These are phyloP conservation scores for Polydrusus tereticollis DNA, from an alignment of 2,888 invertebrate genomes.

Conservation along the genomic window DNA sequence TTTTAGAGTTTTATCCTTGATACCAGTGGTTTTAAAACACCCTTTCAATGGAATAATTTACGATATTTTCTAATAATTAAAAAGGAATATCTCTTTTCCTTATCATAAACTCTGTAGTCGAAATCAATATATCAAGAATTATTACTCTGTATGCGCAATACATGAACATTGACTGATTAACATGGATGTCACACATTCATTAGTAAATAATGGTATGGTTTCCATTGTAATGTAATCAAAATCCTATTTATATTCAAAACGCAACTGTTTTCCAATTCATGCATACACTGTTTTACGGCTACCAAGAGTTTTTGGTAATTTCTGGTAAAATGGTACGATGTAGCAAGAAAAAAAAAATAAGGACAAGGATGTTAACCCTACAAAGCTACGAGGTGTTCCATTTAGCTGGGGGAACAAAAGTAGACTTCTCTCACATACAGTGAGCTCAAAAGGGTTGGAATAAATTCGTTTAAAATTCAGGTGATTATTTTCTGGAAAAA, in stretches of 20 bases:
- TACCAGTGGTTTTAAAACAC: too few relatives aligned
- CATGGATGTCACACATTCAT: not conserved
- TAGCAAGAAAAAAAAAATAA: not conserved
- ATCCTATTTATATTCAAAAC: not conserved
- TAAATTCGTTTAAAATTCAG: too few relatives aligned
- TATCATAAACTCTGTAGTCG: too few relatives aligned
- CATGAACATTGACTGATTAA: not conserved
- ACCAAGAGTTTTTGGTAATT: not conserved
- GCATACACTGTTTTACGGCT: not conserved
- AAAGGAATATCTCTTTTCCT: too few relatives aligned
- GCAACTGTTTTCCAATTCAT: not conserved
- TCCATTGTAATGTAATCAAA: not conserved
- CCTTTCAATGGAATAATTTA: too few relatives aligned
- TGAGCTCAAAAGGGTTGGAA: too few relatives aligned
- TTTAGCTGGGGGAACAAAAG: too few relatives aligned
- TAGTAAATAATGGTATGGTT: not conserved
- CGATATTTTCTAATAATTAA: too few relatives aligned
- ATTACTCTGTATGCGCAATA: not conserved
- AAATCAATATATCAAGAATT: too few relatives aligned
- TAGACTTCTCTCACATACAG: too few relatives aligned
- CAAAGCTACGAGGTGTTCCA: not conserved
- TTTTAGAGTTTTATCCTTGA: too few relatives aligned
- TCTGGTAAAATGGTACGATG: not conserved
- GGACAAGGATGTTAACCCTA: not conserved
- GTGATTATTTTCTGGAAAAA: too few relatives aligned